Evolutionary conservation across 2,888 invertebrate genomes (phyloP).

Genomic region (Dasypolia templi): DNA sequence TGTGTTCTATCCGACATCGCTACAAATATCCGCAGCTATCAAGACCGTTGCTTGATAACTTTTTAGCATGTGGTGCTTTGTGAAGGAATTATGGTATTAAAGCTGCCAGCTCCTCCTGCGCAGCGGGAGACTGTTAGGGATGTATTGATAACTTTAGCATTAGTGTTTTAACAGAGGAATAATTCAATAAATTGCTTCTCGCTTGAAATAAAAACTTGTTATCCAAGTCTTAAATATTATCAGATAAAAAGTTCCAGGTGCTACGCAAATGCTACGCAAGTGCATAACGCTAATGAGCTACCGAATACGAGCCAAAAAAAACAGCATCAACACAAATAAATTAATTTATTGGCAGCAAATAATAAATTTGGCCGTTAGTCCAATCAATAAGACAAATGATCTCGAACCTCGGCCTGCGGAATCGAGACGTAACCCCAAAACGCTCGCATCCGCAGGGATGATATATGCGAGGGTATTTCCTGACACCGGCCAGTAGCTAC

Average conservation of each 20-base stretch:
- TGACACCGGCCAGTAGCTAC: conserved; percentile 90
- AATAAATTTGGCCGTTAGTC: conserved; percentile 76
- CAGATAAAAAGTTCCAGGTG: background rate
- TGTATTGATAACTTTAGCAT: conserved; percentile 37
- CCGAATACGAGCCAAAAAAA: background rate
- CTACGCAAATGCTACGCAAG: too few species aligned
- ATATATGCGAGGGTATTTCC: conserved; percentile 89
- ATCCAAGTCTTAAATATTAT: background rate
- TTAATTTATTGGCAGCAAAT: conserved; percentile 63
- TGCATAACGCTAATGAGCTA: background rate
- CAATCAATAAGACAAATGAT: conserved; percentile 86
- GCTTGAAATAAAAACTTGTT: conserved; percentile 3
- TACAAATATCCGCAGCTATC: conserved; percentile 41
- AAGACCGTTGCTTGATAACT: conserved; percentile 36
- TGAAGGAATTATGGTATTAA: conserved; percentile 38
- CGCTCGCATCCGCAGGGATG: conserved; percentile 86
- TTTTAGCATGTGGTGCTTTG: conserved; percentile 60
- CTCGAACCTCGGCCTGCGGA: conserved; percentile 78
- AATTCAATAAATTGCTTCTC: conserved; percentile 1
- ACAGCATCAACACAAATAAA: conserved; percentile 19
- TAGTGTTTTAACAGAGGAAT: conserved; percentile 19
- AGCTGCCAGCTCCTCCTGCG: too few species aligned
- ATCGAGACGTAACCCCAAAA: conserved; percentile 87
- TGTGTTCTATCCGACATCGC: conserved; percentile 28
- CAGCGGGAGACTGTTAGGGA: conserved; percentile 39